Conservation (phyloP, 2,888 invertebrate genomes). For the Halictus quadricinctus region DNA sequence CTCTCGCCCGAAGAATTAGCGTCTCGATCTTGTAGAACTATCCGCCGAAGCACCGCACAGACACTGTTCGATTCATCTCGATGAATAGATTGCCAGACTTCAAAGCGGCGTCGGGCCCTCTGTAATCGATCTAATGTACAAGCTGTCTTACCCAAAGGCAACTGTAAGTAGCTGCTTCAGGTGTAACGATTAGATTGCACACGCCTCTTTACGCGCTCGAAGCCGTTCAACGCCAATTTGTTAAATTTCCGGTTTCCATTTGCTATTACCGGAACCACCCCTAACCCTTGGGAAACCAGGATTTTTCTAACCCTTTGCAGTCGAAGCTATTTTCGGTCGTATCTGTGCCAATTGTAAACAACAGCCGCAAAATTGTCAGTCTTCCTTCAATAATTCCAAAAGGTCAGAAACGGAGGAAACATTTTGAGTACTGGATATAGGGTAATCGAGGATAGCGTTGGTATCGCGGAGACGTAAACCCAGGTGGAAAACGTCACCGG, state of each 20-base stretch:
- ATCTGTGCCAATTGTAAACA: no score
- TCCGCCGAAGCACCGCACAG: background rate
- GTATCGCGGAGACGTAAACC: conserved; percentile 14
- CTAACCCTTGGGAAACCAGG: no score
- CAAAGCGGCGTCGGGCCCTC: background rate
- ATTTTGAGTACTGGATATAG: no score
- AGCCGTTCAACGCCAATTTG: background rate
- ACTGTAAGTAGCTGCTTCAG: background rate
- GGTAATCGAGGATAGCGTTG: background rate
- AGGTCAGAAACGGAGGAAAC: no score
- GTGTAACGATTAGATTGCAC: background rate
- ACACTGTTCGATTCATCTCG: background rate
- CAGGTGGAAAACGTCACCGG: conserved; percentile 46
- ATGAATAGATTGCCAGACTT: conserved; percentile 2
- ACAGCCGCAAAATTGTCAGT: no score
- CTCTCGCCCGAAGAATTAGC: background rate
- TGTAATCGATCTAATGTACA: conserved; percentile 9
- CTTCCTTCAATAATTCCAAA: no score
- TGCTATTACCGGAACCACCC: no score
- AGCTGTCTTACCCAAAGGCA: background rate
- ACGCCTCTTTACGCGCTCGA: background rate
- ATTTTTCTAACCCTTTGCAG: no score
- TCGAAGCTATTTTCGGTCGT: no score
- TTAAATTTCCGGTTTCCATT: no score
- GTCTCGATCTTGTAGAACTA: background rate